Base-by-base conservation (phyloP, 2,888 invertebrate species). In the Alviniconcha strummeri region DNA sequence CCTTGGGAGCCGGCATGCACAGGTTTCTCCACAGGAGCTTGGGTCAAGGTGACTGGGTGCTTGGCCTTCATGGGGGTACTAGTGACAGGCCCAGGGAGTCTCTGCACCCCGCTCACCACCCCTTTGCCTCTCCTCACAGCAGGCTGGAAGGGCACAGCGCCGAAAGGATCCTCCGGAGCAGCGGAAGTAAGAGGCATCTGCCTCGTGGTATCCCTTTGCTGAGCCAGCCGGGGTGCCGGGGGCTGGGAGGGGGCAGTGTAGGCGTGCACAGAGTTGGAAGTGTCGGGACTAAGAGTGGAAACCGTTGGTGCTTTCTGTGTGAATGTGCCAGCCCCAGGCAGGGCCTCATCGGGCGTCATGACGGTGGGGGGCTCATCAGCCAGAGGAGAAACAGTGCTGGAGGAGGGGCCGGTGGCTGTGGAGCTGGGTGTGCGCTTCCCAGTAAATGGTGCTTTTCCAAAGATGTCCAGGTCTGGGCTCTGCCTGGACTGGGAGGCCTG, bases 371-470 rank as follows among this genome's bases (percentile, higher is more conserved):
- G 71, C 69, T 86, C 85, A 36, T 86, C 85, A 36, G 81, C 81
- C 13, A 84, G 83, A 19, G 86, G 87, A 11, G 86, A 86, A 69
- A 87, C 87, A 52, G 87, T 85, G 77, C 85, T 86, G 55, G 87
- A 87, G 5, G 87, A 87, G 52, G 87, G 87, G 8, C 85, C 85
- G 17, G 86, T 86, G 52, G 87, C 85, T 4, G 86, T 86, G 64
- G 87, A 87, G 55, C 89, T 84, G 83, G 88, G 82, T 78, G 89
- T 85, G 84, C 85, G 79, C 82, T 88, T 80, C 84, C 88, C 81
- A 86, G 86, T 87, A 86, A 91, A 92, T 71, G 92, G 92, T n/a
- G 91, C 90, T 86, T 90, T 91, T 15, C 90, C 90, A 89, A 92
- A 92, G 8, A 91, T 86, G 85, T 92, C 92, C 79, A n/a, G 8